A percentile compares a stretch with the other conserved stretches of the same genome.
Evolutionary conservation across 2,113 vertebrate species (phyloP).

Genomic region (Enhydra lutris): DNA sequence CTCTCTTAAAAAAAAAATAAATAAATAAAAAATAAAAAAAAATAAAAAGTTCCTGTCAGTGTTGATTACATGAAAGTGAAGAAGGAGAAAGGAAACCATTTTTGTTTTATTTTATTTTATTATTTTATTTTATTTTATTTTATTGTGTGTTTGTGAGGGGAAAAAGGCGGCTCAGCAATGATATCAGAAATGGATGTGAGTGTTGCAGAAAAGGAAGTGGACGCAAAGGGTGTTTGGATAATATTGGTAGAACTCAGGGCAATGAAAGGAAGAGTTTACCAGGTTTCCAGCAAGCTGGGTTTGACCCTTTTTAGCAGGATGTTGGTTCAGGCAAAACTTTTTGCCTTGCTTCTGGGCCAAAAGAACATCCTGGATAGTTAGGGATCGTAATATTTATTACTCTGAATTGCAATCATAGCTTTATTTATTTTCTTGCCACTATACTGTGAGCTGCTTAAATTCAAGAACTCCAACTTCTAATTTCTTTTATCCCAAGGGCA

Average conservation of each 20-base stretch:
- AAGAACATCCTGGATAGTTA: background rate
- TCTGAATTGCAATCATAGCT: background rate
- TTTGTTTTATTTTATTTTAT: too few species aligned
- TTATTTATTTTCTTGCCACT: background rate
- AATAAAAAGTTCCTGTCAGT: background rate
- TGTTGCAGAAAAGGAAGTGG: background rate
- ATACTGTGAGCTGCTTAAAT: background rate
- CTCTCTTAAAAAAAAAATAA: too few species aligned
- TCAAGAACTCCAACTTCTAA: background rate
- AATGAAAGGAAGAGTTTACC: background rate
- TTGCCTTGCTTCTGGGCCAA: background rate
- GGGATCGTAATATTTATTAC: background rate
- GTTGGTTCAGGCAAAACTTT: background rate
- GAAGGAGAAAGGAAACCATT: background rate
- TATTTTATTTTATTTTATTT: background rate
- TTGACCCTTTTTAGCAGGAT: background rate
- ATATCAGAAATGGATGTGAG: background rate
- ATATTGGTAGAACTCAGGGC: background rate
- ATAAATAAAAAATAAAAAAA: too few species aligned
- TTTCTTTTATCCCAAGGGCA: background rate
- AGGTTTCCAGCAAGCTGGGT: background rate
- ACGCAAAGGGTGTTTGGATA: accelerated
- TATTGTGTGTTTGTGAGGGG: background rate
- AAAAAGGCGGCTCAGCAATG: background rate
- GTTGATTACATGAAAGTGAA: background rate